Base-by-base conservation (phyloP, 2,113 vertebrate species). In the Acinonyx jubatus region DNA sequence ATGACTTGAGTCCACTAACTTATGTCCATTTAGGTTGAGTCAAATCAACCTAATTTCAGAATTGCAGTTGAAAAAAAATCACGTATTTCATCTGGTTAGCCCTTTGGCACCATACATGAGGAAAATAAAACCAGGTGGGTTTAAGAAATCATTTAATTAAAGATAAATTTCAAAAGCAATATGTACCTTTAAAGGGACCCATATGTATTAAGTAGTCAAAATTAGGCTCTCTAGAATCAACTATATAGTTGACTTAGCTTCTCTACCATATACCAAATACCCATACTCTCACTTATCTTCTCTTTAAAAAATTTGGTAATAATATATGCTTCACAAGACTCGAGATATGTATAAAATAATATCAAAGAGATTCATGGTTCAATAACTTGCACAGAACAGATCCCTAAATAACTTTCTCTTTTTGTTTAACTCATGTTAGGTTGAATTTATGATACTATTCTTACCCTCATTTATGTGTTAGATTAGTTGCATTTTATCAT, bases 91-190 rank as follows among this genome's bases (percentile, higher is more conserved):
- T 74, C 3, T 87, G 13, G 14, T 82, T 82, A 69, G 15, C 31
- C 15, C 2, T 41, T 92, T 94, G 36, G 4, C 38, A 66, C 7
- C 80, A 14, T 8, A 55, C 3, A 36, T 61, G 29, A 96, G 36
- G 27, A 89, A 95, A 89, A 15, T 61, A 91, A 73, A 4, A 4
- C 9, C 68, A 48, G 4, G 25, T 95, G 16, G 6, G 2, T 66
- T 91, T 85, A 79, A 19, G 45, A 94, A 94, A 50, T 78, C 57
- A 94, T 25, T 52, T 91, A 66, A 36, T 36, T 69, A 87, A 95
- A 86, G 14, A n/a, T 73, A 66, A 2, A 73, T 96, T 89, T 85
- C 8, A 82, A 87, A 84, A 52, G 9, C 13, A 90, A 4, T 57
- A 48, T 79, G 27, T 57, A 93, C 4, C 7, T 91, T 91, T 93